phyloP scores from a whole-genome alignment of 2,888 invertebrate species.

The Cantharis rufa region DNA sequence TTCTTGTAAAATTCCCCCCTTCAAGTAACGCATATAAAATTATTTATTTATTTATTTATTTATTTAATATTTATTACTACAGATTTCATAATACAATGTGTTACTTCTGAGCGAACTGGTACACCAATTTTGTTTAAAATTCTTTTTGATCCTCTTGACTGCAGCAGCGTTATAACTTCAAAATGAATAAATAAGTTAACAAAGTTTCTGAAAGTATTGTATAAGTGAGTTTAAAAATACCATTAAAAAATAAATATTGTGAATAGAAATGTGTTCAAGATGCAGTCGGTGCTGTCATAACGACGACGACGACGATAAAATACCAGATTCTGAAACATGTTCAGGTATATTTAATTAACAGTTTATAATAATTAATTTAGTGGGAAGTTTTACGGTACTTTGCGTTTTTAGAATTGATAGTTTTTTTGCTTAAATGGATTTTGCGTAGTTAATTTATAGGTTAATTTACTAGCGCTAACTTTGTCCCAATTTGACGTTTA shows the following conservation, averaged over 20 bases:
- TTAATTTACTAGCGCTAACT: constrained; percentile 16
- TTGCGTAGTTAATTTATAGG: constrained; percentile 3
- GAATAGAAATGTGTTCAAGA: constrained; percentile 51
- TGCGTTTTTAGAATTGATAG: not conserved
- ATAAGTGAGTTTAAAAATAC: not conserved
- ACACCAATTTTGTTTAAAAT: not conserved
- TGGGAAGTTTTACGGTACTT: not conserved
- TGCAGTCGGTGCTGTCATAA: constrained; percentile 53
- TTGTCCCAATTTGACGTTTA: constrained; percentile 10
- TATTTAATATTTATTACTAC: not conserved
- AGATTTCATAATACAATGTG: not conserved
- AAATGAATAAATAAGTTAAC: not conserved
- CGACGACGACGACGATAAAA: constrained; percentile 50
- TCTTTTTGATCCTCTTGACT: not conserved
- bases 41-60: not conserved
- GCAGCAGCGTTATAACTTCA: not conserved
- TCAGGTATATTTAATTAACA: constrained; percentile 48
- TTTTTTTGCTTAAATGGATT: constrained; percentile 2
- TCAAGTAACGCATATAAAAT: not conserved
- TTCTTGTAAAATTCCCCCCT: no score
- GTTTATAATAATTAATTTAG: constrained; percentile 2
- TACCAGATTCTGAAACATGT: constrained; percentile 50
- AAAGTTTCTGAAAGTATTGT: not conserved
- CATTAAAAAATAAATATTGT: not conserved
- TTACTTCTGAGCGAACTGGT: not conserved